Evolutionary conservation across 1,140 invertebrate genomes (phyloP).

Genomic region (Chrysopa pallens): DNA sequence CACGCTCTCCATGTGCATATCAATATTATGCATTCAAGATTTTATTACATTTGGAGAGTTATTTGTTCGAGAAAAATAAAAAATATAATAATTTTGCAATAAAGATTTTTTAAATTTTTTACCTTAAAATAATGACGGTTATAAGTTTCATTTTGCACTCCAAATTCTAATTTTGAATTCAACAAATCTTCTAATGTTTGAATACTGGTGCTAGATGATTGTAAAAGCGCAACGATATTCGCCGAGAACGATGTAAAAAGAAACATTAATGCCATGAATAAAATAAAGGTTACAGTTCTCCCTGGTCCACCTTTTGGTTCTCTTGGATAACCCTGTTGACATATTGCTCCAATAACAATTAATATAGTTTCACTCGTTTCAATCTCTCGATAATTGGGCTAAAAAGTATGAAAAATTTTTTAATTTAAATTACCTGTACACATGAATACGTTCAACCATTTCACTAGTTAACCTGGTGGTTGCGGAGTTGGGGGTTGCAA

Average conservation of each 20-base stretch:
- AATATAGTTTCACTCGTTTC: too few species aligned
- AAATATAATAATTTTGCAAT: too few species aligned
- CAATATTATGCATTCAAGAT: too few species aligned
- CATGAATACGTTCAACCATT: too few species aligned
- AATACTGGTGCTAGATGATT: constrained; percentile 25
- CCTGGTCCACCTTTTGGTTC: constrained; percentile 7
- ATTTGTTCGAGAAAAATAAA: too few species aligned
- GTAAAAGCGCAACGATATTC: constrained; percentile 25
- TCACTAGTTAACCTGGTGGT: too few species aligned
- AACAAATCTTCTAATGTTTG: constrained; percentile 21
- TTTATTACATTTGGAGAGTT: too few species aligned
- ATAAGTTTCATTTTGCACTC: constrained; percentile 36
- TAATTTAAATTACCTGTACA: too few species aligned
- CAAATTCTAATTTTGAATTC: constrained; percentile 26
- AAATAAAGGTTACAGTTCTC: constrained; percentile 14
- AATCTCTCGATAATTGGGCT: too few species aligned
- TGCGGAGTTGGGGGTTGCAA: too few species aligned
- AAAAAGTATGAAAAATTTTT: too few species aligned
- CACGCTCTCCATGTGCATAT: too few species aligned
- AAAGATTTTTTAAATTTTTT: constrained; percentile 6
- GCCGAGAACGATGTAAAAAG: constrained; percentile 20
- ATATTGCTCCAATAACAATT: not conserved
- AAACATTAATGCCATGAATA: constrained; percentile 16
- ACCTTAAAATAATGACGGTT: constrained; percentile 39
- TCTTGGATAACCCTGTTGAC: not conserved